phyloP scores from a whole-genome alignment of 2,113 vertebrate species.

The Ahaetulla prasina region DNA sequence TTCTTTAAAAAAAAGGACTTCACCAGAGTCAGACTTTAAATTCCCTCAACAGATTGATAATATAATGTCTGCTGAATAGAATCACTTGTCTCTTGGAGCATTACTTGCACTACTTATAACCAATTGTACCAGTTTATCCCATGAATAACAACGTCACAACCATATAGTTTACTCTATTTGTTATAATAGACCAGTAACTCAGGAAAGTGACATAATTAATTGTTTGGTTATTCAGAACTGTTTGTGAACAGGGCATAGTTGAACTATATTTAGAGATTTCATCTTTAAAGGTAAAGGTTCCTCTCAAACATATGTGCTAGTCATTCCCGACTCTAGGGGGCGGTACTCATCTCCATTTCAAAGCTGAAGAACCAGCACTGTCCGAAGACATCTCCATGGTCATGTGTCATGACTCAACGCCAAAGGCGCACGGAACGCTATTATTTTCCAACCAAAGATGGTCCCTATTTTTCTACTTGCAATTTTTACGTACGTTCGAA shows the following conservation, averaged over 20 bases:
- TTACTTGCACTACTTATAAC: neutral
- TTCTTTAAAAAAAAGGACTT: neutral
- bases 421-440: too few species aligned
- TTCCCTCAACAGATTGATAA: conserved; percentile 1
- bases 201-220: neutral
- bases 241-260: neutral
- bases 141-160: neutral
- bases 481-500: too few species aligned
- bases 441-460: too few species aligned
- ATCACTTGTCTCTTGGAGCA: neutral
- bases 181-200: neutral
- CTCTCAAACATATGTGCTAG: too few species aligned
- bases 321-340: too few species aligned
- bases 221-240: neutral
- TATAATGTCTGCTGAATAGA: neutral
- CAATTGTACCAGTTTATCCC: neutral
- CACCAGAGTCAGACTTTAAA: neutral
- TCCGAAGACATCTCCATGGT: too few species aligned
- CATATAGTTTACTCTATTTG: neutral
- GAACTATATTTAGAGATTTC: neutral
- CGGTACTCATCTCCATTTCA: too few species aligned
- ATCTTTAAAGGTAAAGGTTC: too few species aligned
- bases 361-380: too few species aligned
- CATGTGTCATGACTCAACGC: too few species aligned
- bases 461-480: too few species aligned